Evolutionary conservation across 2,888 invertebrate species (phyloP), one percentile per base, ranked within the genome.

Genomic region (Rotaria socialis): DNA sequence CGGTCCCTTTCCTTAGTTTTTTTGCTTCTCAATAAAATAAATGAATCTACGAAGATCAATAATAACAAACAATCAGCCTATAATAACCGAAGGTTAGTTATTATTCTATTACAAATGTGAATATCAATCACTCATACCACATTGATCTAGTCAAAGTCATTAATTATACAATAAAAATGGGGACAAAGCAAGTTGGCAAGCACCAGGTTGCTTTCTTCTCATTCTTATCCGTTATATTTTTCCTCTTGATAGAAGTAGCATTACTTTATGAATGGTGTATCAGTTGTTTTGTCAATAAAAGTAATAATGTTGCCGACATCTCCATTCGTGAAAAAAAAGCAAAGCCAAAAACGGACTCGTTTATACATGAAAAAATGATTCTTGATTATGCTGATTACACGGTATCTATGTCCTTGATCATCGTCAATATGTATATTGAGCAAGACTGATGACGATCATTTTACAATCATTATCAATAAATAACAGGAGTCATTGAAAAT

Each of bases 141-240:
- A 67, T 52, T 16, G 67, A 67, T 67, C 67, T 35, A 67, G 67
- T 67, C 67, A 67, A 67, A 67, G 35, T 67, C 67, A 67, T 67
- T 67, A 67, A 67, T 67, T 67, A 67, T 67, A 41, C 6, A 27
- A 35, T 19, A 67, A 35, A 35, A 35, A 35, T 1, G 35, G 35
- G 35, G 67, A 67, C 27, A 67, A 67, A 67, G 35, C 35, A 67
- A 67, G 35, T 35, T 67, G 67, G 35, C 67, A 67, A 35, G 19
- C 67, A 67, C 67, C 67, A 67, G 67, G 67, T 67, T 67, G 67
- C 67, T 67, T 67, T 27, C 35, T 67, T 67, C 67, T 67, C 67
- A 67, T 67, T 27, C 35, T 19, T 67, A 7, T 24, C 19, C 35
- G 16, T 67, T 35, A 19, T 35, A 35, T 35, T 67, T 35, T 67